Evolutionary conservation across 2,113 vertebrate genomes (phyloP).

Genomic region (Acrocephalus arundinaceus): DNA sequence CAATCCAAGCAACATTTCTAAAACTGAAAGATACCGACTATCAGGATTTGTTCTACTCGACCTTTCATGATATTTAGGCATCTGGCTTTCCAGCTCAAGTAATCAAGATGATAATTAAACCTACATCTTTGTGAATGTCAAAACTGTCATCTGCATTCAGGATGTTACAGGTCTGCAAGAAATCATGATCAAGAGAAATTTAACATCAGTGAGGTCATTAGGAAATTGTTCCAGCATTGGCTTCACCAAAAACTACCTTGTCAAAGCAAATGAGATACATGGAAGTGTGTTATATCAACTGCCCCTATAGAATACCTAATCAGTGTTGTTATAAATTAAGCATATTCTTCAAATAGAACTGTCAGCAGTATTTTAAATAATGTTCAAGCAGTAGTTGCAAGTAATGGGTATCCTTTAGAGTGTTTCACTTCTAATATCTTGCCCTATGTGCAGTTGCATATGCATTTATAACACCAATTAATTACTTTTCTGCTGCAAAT

Average conservation of each 20-base stretch:
- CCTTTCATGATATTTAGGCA: constrained; percentile 73
- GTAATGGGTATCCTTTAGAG: not conserved
- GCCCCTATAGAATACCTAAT: not conserved
- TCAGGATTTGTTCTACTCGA: constrained; percentile 60
- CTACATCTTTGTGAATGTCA: constrained; percentile 70
- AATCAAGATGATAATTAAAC: constrained; percentile 72
- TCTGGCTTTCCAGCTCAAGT: constrained; percentile 65
- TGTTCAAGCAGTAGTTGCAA: not conserved
- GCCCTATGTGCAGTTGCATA: not conserved
- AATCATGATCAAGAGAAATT: constrained; percentile 49
- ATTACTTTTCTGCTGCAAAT: not conserved
- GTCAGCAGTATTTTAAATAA: not conserved
- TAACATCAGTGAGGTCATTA: not conserved
- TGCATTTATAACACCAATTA: not conserved
- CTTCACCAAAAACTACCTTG: not conserved
- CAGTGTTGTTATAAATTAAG: not conserved
- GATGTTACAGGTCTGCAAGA: constrained; percentile 44
- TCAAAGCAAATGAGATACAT: not conserved
- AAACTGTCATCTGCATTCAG: constrained; percentile 66
- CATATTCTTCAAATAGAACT: not conserved
- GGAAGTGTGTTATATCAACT: not conserved
- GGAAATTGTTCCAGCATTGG: not conserved
- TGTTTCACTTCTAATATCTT: not conserved
- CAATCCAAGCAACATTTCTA: not conserved
- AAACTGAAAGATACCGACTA: constrained; percentile 25